Evolutionary conservation across 2,888 invertebrate species (phyloP).

Genomic region (Volucella inanis): DNA sequence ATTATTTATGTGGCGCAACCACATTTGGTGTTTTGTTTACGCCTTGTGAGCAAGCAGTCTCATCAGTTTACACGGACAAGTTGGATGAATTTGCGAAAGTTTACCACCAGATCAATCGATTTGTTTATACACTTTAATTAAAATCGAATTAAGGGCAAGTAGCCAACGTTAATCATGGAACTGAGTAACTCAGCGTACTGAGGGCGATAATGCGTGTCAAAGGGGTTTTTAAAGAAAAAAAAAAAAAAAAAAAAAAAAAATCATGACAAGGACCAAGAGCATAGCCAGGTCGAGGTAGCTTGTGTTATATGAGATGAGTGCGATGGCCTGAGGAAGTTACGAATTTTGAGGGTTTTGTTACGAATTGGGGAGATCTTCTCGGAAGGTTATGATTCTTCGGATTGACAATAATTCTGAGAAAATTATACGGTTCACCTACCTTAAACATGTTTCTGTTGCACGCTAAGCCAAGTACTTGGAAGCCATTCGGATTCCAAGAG

Average conservation of each 20-base stretch:
- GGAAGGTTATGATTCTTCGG: too few species aligned
- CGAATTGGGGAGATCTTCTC: too few species aligned
- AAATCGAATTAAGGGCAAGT: conserved; percentile 70
- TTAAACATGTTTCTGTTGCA: too few species aligned
- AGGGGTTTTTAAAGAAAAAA: background rate
- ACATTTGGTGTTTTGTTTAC: conserved; percentile 63
- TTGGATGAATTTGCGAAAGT: conserved; percentile 29
- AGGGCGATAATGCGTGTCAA: conserved; percentile 42
- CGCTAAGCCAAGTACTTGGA: too few species aligned
- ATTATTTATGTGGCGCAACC: conserved; percentile 66
- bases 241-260: background rate
- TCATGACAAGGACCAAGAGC: conserved; percentile 22
- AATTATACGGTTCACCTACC: too few species aligned
- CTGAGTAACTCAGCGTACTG: conserved; percentile 2
- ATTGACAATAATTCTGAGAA: too few species aligned
- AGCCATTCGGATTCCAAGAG: too few species aligned
- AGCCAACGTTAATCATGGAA: conserved; percentile 14
- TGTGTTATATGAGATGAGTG: conserved; percentile 43
- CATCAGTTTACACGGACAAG: conserved; percentile 29
- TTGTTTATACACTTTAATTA: conserved; percentile 57
- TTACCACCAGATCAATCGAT: conserved; percentile 56
- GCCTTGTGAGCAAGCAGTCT: conserved; percentile 53
- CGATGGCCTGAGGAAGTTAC: conserved; percentile 22
- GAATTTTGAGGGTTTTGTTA: too few species aligned
- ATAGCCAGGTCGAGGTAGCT: background rate